These are phyloP conservation scores for Eucidaris tribuloides DNA, from an alignment of 35 echinoderm and acorn worm genomes.

Conservation along the genomic window DNA sequence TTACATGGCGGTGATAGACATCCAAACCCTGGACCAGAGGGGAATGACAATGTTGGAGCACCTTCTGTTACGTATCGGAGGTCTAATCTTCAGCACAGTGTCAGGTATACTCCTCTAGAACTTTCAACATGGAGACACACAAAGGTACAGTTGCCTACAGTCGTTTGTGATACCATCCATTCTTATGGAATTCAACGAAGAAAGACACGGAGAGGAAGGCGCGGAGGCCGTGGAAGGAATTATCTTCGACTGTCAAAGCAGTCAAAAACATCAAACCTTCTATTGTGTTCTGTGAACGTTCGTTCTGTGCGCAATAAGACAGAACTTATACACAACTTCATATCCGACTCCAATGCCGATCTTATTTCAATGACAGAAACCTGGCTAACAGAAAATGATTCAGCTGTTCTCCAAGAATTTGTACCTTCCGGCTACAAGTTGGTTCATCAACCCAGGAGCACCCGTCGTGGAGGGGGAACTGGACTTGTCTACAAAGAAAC, in stretches of 20 bases:
- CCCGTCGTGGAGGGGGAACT: neutral
- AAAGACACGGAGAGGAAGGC: neutral
- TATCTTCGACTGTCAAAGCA: neutral
- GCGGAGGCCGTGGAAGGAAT: neutral
- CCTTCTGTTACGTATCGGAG: neutral
- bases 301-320: neutral
- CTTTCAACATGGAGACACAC: neutral
- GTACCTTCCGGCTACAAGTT: neutral
- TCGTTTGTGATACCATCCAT: neutral
- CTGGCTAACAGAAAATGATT: neutral
- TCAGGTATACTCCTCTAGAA: neutral
- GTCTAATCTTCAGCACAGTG: neutral
- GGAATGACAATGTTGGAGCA: neutral
- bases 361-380: neutral
- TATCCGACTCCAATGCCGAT: neutral
- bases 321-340: neutral
- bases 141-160: neutral
- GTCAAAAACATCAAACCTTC: neutral
- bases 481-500: constrained; percentile 3
- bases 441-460: neutral
- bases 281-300: neutral
- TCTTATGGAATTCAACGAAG: neutral
- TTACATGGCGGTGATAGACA: neutral
- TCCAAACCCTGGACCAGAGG: neutral
- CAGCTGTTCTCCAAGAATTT: neutral